A percentile compares a stretch with the other conserved stretches of the same genome.
phyloP scores from a whole-genome alignment of 2,113 vertebrate species.

The Osmerus mordax region DNA sequence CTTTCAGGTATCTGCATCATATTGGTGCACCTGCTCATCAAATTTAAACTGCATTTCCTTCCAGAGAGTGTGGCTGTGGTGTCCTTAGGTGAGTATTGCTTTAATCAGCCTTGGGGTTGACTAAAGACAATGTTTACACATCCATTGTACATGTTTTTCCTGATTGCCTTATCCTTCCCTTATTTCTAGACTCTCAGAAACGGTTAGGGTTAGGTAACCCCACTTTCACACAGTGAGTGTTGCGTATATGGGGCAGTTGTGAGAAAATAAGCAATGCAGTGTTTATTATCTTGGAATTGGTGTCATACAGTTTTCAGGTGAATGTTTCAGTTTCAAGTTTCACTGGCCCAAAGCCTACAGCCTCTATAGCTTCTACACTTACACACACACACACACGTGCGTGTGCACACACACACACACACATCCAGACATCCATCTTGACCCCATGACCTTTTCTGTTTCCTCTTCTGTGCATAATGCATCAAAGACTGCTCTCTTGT shows the following conservation, averaged over 20 bases:
- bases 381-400: no score
- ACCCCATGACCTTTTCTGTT: conserved; percentile 25
- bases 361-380: neutral
- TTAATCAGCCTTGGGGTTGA: neutral
- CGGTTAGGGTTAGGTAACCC: neutral
- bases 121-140: neutral
- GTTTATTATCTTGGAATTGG: no score
- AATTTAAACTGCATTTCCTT: conserved; percentile 92
- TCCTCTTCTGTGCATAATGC: conserved; percentile 16
- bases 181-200: no score
- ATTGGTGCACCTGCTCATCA: conserved; percentile 97
- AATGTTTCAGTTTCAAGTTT: neutral
- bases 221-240: neutral
- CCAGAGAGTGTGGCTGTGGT: conserved; percentile 98
- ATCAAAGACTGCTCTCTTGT: conserved; percentile 2
- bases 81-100: conserved; percentile 85
- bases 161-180: no score
- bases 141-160: neutral
- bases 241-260: no score
- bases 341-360: neutral
- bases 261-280: no score
- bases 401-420: conserved; percentile 5
- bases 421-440: conserved; percentile 26
- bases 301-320: neutral
- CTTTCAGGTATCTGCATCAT: conserved; percentile 93